Evolutionary conservation across 2,113 vertebrate genomes (phyloP).

Genomic region (Notiomystis cincta): DNA sequence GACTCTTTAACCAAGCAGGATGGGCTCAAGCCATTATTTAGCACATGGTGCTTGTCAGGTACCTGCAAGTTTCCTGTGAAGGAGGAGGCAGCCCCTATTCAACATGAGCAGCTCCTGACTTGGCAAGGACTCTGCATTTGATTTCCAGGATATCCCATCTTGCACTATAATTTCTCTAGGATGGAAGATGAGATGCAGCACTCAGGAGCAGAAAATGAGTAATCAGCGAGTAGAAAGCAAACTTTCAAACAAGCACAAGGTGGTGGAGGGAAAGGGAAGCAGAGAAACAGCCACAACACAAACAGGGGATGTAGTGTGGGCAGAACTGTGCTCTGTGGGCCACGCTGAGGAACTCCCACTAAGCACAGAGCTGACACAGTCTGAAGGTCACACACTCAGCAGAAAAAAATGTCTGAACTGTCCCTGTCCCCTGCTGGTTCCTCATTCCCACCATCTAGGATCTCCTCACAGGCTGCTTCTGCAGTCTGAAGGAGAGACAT

Average conservation of each 20-base stretch:
- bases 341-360: accelerated
- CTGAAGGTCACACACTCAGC: neutral
- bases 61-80: neutral
- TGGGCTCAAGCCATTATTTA: neutral
- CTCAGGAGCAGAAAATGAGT: neutral
- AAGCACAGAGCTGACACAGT: neutral
- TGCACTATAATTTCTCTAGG: neutral
- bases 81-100: neutral
- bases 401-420: neutral
- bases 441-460: neutral
- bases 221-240: neutral
- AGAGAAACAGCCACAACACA: neutral
- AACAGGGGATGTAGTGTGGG: neutral
- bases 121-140: neutral
- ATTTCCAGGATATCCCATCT: neutral
- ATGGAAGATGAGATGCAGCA: neutral
- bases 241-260: neutral
- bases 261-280: neutral
- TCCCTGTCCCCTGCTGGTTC: neutral
- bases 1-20: neutral
- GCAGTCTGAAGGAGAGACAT: neutral
- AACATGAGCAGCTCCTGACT: neutral
- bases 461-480: neutral
- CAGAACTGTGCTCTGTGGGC: neutral
- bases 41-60: neutral